Evolutionary conservation across 2,113 vertebrate species (phyloP), one percentile per base, ranked within the genome.

Genomic region (Toxotes jaculatrix): DNA sequence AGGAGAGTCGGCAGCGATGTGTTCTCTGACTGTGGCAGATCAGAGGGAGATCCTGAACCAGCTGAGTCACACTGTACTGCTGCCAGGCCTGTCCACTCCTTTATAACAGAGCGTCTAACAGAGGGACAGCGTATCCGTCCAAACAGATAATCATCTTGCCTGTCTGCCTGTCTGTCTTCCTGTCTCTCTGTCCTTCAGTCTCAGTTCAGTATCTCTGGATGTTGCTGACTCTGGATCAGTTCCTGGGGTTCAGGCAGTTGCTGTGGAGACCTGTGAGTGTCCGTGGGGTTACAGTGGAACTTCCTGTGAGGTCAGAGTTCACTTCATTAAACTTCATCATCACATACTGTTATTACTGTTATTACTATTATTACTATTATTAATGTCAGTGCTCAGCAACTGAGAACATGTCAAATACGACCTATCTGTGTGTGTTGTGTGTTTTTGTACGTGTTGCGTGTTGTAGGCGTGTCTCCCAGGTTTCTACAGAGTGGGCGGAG

Each of bases 261-360:
- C 96, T 2, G 96, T 97, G 75, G 98, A 99, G 82, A 92, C 85
- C 32, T 99, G 98, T 70, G 96, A 98, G 93, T 99, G 98, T 87
- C 98, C 97, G 0, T 97, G 94, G 82, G 98, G 97, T 49, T 98
- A 99, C 82, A 89, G 92, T 0, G 98, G 98, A 45, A 95, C 97
- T 47, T 99, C 98, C 77, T 99, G 98, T 73, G 98, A 99, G 97
- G 98, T 99, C 6, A 84, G 89, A 1, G 5, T 14, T 38, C 23
- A 31, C 8, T 27, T 64, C 2, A 17, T 32, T 10, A n/a, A 42
- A 27, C 7, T 47, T 49, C 3, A 17, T 8, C 7, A 9, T 23
- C 19, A 27, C 27, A 27, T 27, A 27, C 27, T 27, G 27, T 12
- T 5, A 42, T 1, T 23, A 55, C 21, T 38, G 9, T 40, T 27